Evolutionary conservation across 2,888 invertebrate genomes (phyloP).

Genomic region (Sturmia bella): DNA sequence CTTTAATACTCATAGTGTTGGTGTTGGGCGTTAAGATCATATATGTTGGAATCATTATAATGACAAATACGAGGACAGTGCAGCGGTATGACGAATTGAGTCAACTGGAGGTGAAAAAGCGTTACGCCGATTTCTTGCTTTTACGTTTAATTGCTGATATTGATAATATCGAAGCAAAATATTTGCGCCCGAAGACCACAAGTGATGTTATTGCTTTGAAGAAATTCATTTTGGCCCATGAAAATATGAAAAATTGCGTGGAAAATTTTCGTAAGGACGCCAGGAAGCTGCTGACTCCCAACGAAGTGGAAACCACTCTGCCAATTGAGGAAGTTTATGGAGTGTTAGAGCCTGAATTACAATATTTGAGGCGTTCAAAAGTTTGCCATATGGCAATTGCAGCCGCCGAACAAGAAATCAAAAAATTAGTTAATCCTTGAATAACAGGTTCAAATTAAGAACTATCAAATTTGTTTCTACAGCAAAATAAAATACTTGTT

Average conservation of each 20-base stretch:
- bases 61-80: conserved; percentile 71
- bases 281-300: conserved; percentile 77
- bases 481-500: neutral
- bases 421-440: conserved; percentile 74
- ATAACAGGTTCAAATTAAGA: neutral
- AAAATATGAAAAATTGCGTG: conserved; percentile 77
- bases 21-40: conserved; percentile 69
- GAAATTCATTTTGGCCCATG: conserved; percentile 76
- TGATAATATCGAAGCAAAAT: conserved; percentile 76
- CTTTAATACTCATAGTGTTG: conserved; percentile 70
- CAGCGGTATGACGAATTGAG: conserved; percentile 73
- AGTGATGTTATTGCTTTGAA: conserved; percentile 72
- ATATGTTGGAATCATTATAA: conserved; percentile 71
- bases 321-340: conserved; percentile 79
- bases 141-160: conserved; percentile 78
- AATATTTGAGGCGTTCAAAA: conserved; percentile 72
- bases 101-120: conserved; percentile 78
- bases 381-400: conserved; percentile 75
- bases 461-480: neutral
- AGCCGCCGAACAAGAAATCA: conserved; percentile 75
- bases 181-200: conserved; percentile 66
- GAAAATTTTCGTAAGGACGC: conserved; percentile 80
- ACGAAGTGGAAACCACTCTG: conserved; percentile 77
- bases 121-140: conserved; percentile 79
- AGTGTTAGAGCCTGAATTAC: conserved; percentile 76